Conservation (phyloP, 2,888 invertebrate genomes). For the Andrena flavipes region DNA sequence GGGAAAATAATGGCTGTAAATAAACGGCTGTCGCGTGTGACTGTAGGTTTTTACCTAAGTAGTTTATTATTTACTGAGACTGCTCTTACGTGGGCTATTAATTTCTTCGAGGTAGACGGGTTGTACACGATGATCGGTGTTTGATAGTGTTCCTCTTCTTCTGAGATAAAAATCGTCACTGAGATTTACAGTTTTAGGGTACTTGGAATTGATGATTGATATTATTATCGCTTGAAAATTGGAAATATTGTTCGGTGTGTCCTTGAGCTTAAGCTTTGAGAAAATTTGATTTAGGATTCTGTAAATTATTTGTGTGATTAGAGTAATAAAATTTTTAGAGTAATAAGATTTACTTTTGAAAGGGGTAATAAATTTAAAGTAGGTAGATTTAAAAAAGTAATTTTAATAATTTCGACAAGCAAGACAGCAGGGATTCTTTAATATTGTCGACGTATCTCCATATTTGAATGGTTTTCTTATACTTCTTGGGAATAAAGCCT, state of each 20-base stretch:
- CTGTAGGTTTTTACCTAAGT: not conserved
- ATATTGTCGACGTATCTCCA: too few species aligned
- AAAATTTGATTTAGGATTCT: not conserved
- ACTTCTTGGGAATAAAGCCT: too few species aligned
- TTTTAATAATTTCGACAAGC: too few species aligned
- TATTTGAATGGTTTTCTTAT: too few species aligned
- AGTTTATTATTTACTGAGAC: not conserved
- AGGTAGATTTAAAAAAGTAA: too few species aligned
- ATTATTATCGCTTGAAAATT: too few species aligned
- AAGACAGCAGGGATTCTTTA: too few species aligned
- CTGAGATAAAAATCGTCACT: not conserved
- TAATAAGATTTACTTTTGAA: too few species aligned
- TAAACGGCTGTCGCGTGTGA: constrained; percentile 13
- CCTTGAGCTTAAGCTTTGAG: not conserved
- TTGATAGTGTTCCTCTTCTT: not conserved
- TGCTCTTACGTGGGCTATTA: constrained; percentile 1
- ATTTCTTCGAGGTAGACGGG: not conserved
- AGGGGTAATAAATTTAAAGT: too few species aligned
- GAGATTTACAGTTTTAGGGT: not conserved
- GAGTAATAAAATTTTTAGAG: too few species aligned
- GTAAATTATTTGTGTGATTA: not conserved
- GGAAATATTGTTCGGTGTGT: too few species aligned
- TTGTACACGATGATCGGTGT: not conserved
- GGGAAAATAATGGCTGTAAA: constrained; percentile 37
- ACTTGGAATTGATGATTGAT: not conserved